Evolutionary conservation across 2,797 vertebrate genomes (phyloP).

Genomic region (Botia kubotai): DNA sequence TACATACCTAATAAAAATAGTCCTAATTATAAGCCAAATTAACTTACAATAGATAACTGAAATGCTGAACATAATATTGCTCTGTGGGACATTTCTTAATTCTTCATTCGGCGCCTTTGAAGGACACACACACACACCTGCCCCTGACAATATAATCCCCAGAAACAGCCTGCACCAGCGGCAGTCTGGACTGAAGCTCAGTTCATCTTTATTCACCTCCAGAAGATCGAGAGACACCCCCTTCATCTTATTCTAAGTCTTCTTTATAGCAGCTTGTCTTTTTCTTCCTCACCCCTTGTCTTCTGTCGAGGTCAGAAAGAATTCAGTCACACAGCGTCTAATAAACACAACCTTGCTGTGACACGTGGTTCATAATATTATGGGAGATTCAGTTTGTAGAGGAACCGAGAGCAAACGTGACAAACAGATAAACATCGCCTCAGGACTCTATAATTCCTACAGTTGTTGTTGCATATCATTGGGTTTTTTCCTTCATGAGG

Average conservation of each 20-base stretch:
- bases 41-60: not conserved
- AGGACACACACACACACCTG: slow-evolving; percentile 22
- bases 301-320: slow-evolving; percentile 31
- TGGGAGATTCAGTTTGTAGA: slow-evolving; percentile 56
- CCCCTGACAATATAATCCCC: too few species aligned
- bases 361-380: slow-evolving; percentile 48
- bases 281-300: slow-evolving; percentile 46
- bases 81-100: not conserved
- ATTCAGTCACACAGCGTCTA: slow-evolving; percentile 34
- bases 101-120: slow-evolving; percentile 28
- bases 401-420: slow-evolving; percentile 30
- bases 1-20: slow-evolving; percentile 4
- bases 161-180: too few species aligned
- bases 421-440: slow-evolving; percentile 49
- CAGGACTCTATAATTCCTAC: slow-evolving; percentile 51
- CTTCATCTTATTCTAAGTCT: slow-evolving; percentile 56
- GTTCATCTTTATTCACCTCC: slow-evolving; percentile 53
- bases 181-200: too few species aligned
- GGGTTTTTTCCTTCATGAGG: slow-evolving; percentile 59
- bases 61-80: not conserved
- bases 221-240: slow-evolving; percentile 16
- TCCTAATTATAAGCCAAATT: too few species aligned
- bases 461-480: slow-evolving; percentile 56
- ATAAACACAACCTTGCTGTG: slow-evolving; percentile 52
- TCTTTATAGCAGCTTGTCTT: slow-evolving; percentile 45